phyloP scores from a whole-genome alignment of 2,888 invertebrate genomes.

The Mellilla xanthometata region DNA sequence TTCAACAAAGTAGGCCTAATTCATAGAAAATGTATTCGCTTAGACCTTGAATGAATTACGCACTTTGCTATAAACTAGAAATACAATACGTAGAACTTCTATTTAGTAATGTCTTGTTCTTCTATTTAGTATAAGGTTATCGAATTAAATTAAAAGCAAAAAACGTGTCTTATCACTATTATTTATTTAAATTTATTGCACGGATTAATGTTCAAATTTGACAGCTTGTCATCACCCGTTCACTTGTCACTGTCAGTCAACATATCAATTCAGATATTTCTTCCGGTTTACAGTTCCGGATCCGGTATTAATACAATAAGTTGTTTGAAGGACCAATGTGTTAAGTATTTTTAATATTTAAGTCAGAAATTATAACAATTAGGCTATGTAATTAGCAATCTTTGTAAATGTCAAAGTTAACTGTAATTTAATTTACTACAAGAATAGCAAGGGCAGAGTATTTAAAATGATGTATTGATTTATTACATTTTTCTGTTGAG shows the following conservation, averaged over 20 bases:
- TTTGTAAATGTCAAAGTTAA: slow-evolving; percentile 3
- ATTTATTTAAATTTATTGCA: not conserved
- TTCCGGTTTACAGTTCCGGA: slow-evolving; percentile 43
- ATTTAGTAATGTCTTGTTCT: slow-evolving; percentile 1
- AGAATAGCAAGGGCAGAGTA: not conserved
- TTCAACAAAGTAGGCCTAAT: too few species aligned
- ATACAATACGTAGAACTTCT: not conserved
- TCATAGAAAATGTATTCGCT: too few species aligned
- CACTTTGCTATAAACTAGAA: not conserved
- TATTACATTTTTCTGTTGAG: not conserved
- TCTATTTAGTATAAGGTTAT: too few species aligned
- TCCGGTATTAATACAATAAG: slow-evolving; percentile 41
- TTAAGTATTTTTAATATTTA: slow-evolving; percentile 21
- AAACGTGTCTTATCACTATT: slow-evolving; percentile 14
- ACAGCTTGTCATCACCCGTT: slow-evolving; percentile 17
- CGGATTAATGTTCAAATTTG: slow-evolving; percentile 1
- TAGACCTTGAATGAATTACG: not conserved
- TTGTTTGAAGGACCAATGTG: slow-evolving; percentile 30
- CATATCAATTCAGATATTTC: slow-evolving; percentile 33
- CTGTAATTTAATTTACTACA: not conserved
- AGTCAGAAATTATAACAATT: slow-evolving; percentile 25
- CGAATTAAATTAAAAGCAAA: not conserved
- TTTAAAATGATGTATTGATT: not conserved
- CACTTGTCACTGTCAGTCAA: slow-evolving; percentile 35
- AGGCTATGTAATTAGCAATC: not conserved